These are phyloP conservation scores for Tenualosa thibaudeaui DNA, from an alignment of 2,797 vertebrate species.

Conservation along the genomic window DNA sequence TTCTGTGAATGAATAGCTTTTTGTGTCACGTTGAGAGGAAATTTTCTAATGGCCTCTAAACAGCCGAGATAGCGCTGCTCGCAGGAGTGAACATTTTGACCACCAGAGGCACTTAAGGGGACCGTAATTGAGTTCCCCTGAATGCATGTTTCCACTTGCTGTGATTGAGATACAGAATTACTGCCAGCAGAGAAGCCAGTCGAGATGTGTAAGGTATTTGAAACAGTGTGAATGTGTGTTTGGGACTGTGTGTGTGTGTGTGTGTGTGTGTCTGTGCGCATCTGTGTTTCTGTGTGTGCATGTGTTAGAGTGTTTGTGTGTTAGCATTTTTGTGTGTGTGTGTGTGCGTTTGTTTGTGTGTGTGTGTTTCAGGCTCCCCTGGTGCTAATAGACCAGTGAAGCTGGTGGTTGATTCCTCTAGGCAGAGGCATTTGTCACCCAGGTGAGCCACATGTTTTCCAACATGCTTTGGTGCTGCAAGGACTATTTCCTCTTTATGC, in stretches of 20 bases:
- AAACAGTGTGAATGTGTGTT: background rate
- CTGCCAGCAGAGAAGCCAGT: background rate
- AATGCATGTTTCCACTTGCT: background rate
- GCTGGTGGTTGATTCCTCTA: background rate
- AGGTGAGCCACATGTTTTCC: constrained; percentile 30
- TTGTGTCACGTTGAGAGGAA: constrained; percentile 21
- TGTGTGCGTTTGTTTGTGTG: background rate
- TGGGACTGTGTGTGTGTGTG: background rate
- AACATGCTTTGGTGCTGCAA: background rate
- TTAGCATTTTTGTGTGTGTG: background rate
- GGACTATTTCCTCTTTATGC: background rate
- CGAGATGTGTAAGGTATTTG: background rate
- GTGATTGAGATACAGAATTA: background rate
- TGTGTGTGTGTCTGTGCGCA: background rate
- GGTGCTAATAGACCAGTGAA: background rate
- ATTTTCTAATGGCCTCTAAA: constrained; percentile 23
- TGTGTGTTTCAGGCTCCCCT: background rate
- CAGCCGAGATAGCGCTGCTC: background rate
- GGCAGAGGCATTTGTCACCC: constrained; percentile 16
- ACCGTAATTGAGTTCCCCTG: background rate
- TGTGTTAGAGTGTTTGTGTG: background rate
- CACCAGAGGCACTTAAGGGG: constrained; percentile 12
- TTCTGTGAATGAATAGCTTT: constrained; percentile 23
- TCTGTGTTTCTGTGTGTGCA: background rate
- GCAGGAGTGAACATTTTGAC: background rate